Percentiles rank a stretch among this genome's conserved stretches.
Conservation (phyloP, 2,797 vertebrate species). For the Betta splendens region DNA sequence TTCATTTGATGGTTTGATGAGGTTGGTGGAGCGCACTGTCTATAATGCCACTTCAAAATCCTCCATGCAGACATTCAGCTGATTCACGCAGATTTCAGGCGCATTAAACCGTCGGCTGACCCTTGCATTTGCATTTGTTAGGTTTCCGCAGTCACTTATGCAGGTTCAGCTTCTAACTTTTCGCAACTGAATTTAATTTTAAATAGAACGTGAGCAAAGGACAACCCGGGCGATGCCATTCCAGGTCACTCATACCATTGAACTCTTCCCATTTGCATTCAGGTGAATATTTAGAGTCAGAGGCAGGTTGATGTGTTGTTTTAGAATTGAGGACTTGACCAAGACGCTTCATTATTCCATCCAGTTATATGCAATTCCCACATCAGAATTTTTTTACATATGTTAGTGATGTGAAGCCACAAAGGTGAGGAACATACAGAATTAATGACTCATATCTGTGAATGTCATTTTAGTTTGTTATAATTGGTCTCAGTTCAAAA, state of each 20-base stretch:
- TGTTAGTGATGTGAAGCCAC: not conserved
- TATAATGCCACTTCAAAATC: not conserved
- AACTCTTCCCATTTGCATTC: not conserved
- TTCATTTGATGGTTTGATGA: not conserved
- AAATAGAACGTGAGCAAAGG: not conserved
- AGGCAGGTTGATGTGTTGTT: not conserved
- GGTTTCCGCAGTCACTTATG: not conserved
- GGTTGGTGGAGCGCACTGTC: not conserved
- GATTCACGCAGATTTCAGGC: constrained; percentile 4
- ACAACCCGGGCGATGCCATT: not conserved
- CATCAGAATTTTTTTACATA: constrained; percentile 16
- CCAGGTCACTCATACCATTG: not conserved
- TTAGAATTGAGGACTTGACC: not conserved
- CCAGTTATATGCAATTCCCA: not conserved
- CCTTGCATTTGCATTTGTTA: constrained; percentile 3
- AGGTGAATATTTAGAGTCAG: not conserved
- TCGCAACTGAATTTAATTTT: not conserved
- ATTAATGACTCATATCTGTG: constrained; percentile 27
- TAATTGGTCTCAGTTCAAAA: not conserved
- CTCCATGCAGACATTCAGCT: not conserved
- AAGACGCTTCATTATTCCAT: constrained; percentile 10
- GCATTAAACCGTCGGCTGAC: constrained; percentile 16
- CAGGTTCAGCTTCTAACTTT: not conserved
- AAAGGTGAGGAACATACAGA: constrained; percentile 2
- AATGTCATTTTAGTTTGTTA: constrained; percentile 14